Conservation (phyloP, 2,797 vertebrate genomes). For the Pantherophis vulpinus region DNA sequence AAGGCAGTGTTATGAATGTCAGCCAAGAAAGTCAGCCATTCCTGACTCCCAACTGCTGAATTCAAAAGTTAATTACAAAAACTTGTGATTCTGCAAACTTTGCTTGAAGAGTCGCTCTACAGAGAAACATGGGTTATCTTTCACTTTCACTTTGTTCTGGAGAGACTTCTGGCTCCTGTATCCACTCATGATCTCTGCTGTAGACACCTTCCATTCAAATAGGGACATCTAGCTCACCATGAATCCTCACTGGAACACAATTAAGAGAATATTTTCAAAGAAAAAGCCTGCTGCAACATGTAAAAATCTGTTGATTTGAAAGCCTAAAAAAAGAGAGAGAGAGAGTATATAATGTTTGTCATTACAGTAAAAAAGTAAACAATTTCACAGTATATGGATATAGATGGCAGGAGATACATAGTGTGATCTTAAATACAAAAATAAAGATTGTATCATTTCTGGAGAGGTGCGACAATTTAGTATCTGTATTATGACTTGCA, state of each 20-base stretch:
- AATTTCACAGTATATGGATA: neutral
- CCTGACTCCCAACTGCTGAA: neutral
- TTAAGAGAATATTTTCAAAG: neutral
- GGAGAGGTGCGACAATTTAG: neutral
- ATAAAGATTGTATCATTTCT: neutral
- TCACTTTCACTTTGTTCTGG: neutral
- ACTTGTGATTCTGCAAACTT: neutral
- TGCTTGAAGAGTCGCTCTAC: neutral
- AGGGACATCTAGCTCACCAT: neutral
- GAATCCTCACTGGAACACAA: neutral
- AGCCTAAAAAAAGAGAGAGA: neutral
- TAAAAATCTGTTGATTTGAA: neutral
- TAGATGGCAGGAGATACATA: neutral
- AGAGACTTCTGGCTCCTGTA: neutral
- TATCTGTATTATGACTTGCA: neutral
- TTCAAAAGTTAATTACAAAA: neutral
- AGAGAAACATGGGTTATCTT: neutral
- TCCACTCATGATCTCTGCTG: neutral
- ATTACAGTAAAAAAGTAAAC: neutral
- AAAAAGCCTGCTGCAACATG: neutral
- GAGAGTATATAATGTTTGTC: neutral
- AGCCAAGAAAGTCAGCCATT: neutral
- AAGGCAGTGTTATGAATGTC: neutral
- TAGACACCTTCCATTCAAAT: neutral
- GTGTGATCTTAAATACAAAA: neutral